Evolutionary conservation across 2,888 invertebrate genomes (phyloP), one percentile per base, ranked within the genome.

Genomic region (Escarpia spicata): DNA sequence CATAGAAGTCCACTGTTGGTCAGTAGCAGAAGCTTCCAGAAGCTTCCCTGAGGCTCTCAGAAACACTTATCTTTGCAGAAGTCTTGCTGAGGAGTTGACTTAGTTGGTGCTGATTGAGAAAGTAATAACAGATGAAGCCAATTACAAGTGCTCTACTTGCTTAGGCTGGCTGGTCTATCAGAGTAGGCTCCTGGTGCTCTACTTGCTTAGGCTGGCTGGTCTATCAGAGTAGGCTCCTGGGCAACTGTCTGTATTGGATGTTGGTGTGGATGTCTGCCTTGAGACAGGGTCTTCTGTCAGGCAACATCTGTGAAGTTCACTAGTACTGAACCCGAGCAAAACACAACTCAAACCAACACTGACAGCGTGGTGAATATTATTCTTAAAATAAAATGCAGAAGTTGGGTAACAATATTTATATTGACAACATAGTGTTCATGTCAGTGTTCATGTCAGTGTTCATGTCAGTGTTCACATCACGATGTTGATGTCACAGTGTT

Each of bases 61-160:
- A 75, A 4, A 75, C 75, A 75, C 75, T 75, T 75, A 75, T 75
- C 75, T 75, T 26, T 26, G 75, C 19, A 4, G 75, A 52, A 52
- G 12, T 52, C 52, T 52, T 15, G 15, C 12, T 9, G 10, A 75
- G 19, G 75, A 75, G 75, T 75, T 75, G 75, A 75, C 75, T n/a
- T 75, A 75, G 75, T 26, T 75, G 75, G 19, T 3, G 75, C n/a
- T 75, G 75, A 75, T 75, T 75, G 75, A n/a, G 75, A 75, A 75
- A 75, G 75, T 75, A 75, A 75, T 75, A 75, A 75, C 75, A 75
- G 75, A 75, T 75, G 75, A 75, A 75, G 75, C 75, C 75, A 75
- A 75, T 75, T 75, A 75, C 75, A 75, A 75, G 75, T 75, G 26
- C 75, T 75, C 75, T 75, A 75, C 75, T 75, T 75, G 75, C 26